A percentile compares a stretch with the other conserved stretches of the same genome.
phyloP scores from a whole-genome alignment of 2,888 invertebrate genomes.

The Heliconius cydno region DNA sequence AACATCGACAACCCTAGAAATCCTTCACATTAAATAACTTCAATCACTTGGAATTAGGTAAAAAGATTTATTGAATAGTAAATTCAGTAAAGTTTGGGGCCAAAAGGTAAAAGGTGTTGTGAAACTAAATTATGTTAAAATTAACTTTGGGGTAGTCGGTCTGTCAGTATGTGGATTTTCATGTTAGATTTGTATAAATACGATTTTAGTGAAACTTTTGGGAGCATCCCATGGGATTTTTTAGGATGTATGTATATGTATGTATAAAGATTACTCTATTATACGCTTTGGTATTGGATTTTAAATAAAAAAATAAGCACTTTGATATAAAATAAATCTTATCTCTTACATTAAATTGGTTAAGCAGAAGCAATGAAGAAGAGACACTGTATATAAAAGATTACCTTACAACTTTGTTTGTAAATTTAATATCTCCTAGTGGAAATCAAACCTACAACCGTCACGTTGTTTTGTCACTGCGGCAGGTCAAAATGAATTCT shows the following conservation, averaged over 20 bases:
- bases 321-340: neutral
- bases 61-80: constrained; percentile 39
- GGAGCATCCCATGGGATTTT: neutral
- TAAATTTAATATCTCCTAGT: too few relatives aligned
- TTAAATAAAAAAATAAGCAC: neutral
- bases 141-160: neutral
- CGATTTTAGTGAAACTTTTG: neutral
- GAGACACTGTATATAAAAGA: too few relatives aligned
- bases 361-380: too few relatives aligned
- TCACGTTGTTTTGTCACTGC: neutral
- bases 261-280: neutral
- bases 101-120: constrained; percentile 9
- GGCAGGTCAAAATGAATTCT: neutral
- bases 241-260: neutral
- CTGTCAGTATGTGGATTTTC: constrained; percentile 10
- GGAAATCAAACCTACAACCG: too few relatives aligned
- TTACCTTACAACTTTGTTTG: too few relatives aligned
- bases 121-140: constrained; percentile 12
- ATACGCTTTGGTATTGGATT: too few relatives aligned
- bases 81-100: constrained; percentile 14
- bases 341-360: too few relatives aligned
- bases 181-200: neutral
- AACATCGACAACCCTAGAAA: constrained; percentile 29
- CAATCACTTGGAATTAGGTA: constrained; percentile 38
- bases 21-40: constrained; percentile 30